phyloP scores from a whole-genome alignment of 64 coral and sea anemone species.

The Trachythela sp. region DNA sequence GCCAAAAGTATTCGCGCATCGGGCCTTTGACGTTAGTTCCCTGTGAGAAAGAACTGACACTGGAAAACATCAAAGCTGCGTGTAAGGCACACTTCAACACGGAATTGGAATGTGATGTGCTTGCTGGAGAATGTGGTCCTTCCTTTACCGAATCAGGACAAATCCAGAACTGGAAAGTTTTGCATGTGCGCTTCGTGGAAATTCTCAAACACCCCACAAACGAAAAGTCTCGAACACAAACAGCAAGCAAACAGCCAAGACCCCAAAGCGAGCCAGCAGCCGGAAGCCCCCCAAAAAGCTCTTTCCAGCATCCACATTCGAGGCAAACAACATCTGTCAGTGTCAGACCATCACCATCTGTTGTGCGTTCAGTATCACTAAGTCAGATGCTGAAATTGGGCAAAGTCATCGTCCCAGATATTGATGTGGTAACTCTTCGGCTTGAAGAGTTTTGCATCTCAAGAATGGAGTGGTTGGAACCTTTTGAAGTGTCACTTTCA shows the following conservation, averaged over 20 bases:
- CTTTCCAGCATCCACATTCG: not conserved
- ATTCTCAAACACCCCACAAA: not conserved
- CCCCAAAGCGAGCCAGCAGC: not conserved
- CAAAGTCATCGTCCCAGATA: constrained; percentile 17
- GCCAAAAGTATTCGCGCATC: no score
- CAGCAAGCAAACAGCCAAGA: not conserved
- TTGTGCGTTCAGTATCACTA: not conserved
- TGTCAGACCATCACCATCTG: not conserved
- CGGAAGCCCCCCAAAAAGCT: not conserved
- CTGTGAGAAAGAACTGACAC: no score
- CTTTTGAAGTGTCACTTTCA: constrained; percentile 27
- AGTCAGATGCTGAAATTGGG: constrained; percentile 4
- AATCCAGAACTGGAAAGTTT: constrained; percentile 30
- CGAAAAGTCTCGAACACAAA: no score
- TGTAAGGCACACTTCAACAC: no score
- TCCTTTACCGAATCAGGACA: not conserved
- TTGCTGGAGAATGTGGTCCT: constrained; percentile 46
- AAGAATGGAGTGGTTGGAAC: not conserved
- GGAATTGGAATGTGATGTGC: constrained; percentile 3
- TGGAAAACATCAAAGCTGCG: no score
- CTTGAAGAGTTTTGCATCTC: constrained; percentile 21
- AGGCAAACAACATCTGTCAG: no score
- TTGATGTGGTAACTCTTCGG: not conserved
- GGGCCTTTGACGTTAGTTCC: no score
- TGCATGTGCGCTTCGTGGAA: constrained; percentile 42